phyloP scores from a whole-genome alignment of 2,797 vertebrate species.

The Lacerta agilis region DNA sequence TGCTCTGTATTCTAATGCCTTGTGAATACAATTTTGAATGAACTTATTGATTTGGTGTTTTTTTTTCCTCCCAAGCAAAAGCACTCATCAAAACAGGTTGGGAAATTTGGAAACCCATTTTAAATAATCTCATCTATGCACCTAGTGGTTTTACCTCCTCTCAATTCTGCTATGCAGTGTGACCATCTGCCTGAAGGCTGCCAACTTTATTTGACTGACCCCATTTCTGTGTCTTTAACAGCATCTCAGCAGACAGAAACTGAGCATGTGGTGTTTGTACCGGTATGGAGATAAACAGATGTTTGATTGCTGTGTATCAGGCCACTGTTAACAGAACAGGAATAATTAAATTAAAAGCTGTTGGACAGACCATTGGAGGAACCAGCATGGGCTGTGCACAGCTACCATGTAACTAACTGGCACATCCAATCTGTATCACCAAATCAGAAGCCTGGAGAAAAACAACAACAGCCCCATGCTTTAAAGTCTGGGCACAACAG shows the following conservation, averaged over 20 bases:
- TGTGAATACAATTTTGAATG: not conserved
- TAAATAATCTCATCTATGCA: too few species aligned
- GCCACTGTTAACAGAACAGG: not conserved
- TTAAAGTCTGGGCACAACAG: too few species aligned
- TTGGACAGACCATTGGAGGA: not conserved
- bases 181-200: too few species aligned
- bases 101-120: not conserved
- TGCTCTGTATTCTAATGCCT: not conserved
- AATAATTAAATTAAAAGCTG: not conserved
- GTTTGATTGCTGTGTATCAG: not conserved
- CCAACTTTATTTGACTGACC: not conserved
- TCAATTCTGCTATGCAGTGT: too few species aligned
- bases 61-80: not conserved
- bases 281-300: not conserved
- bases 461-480: not conserved
- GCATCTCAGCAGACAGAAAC: not conserved
- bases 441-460: not conserved
- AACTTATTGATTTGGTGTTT: not conserved
- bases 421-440: not conserved
- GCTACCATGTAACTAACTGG: not conserved
- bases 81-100: not conserved
- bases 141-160: too few species aligned
- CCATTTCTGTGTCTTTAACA: not conserved
- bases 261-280: not conserved
- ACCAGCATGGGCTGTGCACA: not conserved